Conservation (phyloP, 1,140 invertebrate species). For the Aphaenogaster ashmeadi region DNA sequence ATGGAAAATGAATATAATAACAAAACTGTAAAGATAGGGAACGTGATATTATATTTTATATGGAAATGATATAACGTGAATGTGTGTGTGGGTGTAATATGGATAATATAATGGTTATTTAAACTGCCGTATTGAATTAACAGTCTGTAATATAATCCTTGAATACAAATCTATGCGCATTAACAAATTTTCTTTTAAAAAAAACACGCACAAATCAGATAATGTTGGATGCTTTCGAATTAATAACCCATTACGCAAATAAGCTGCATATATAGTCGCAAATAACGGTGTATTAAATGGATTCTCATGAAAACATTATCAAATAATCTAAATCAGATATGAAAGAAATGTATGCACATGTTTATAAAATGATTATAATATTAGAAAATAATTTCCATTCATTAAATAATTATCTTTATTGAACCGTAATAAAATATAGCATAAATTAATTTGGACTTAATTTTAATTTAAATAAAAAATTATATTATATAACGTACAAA, state of each 20-base stretch:
- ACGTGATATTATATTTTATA: constrained; percentile 4
- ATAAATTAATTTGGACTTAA: neutral
- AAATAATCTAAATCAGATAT: neutral
- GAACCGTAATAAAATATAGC: neutral
- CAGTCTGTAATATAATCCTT: constrained; percentile 36
- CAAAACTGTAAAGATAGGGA: neutral
- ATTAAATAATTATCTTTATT: neutral
- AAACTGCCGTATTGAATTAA: constrained; percentile 3
- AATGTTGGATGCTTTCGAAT: neutral
- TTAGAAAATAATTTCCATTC: neutral
- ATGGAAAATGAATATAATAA: neutral
- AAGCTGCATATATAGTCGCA: neutral
- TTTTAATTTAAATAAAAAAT: constrained; percentile 3
- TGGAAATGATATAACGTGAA: constrained; percentile 7
- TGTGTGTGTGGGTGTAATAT: too few species aligned
- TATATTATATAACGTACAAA: neutral
- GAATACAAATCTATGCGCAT: neutral
- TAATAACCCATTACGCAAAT: constrained; percentile 14
- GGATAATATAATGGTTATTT: neutral
- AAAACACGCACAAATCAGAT: neutral
- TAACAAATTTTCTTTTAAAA: constrained; percentile 7
- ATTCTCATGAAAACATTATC: neutral
- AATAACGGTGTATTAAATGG: neutral
- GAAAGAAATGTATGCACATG: neutral
- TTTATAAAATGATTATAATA: neutral